Evolutionary conservation across 2,888 invertebrate species (phyloP).

Genomic region (Scaptomyza polygonia): DNA sequence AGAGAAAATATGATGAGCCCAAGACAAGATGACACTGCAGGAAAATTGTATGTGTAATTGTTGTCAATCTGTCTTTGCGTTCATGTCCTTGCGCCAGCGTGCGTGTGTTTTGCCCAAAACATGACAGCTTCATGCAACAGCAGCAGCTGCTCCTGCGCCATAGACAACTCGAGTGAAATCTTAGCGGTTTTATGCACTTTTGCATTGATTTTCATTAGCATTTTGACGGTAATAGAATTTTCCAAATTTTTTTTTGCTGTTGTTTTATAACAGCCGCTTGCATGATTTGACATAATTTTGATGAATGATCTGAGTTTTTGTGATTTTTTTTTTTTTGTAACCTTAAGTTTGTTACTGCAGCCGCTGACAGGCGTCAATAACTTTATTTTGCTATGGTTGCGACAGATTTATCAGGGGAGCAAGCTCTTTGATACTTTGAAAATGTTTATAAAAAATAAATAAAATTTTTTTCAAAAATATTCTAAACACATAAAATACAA

Average conservation of each 20-base stretch:
- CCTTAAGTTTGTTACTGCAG: conserved; percentile 32
- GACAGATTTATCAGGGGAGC: neutral
- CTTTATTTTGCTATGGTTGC: conserved; percentile 50
- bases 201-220: conserved; percentile 74
- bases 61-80: conserved; percentile 57
- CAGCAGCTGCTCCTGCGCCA: conserved; percentile 54
- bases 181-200: conserved; percentile 62
- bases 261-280: conserved; percentile 58
- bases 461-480: no score
- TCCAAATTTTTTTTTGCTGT: conserved; percentile 27
- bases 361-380: conserved; percentile 62
- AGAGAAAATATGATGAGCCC: conserved; percentile 64
- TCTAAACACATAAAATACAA: no score
- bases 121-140: conserved; percentile 77
- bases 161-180: conserved; percentile 27
- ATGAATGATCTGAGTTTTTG: conserved; percentile 60
- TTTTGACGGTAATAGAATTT: conserved; percentile 40
- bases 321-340: conserved; percentile 6
- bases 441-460: no score
- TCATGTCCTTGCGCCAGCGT: conserved; percentile 13
- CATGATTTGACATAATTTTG: conserved; percentile 78
- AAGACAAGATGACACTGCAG: conserved; percentile 61
- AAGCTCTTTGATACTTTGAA: neutral
- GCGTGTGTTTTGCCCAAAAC: conserved; percentile 67
- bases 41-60: conserved; percentile 64